Conservation (phyloP, 2,113 vertebrate genomes). For the Scophthalmus maximus region DNA sequence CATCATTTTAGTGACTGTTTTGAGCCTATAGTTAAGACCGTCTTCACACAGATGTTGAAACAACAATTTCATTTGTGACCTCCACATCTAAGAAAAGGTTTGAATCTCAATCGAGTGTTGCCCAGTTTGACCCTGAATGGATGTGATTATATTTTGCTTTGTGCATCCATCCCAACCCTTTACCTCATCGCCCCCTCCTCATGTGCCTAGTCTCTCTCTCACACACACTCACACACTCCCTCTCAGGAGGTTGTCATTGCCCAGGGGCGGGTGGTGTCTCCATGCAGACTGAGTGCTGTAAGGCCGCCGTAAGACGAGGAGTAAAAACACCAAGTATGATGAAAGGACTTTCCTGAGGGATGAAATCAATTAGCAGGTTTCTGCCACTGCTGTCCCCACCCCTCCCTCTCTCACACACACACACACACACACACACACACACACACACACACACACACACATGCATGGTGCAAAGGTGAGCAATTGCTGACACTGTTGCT, state of each 20-base stretch:
- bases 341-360: conserved; percentile 79
- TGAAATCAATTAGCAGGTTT: conserved; percentile 82
- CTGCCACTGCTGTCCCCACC: not conserved
- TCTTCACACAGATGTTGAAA: not conserved
- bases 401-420: no score
- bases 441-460: conserved; percentile 13
- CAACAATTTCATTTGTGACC: not conserved
- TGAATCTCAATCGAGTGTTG: no score
- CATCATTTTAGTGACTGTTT: not conserved
- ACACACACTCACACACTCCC: not conserved
- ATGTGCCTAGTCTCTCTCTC: not conserved
- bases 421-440: conserved; percentile 15
- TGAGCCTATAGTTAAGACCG: not conserved
- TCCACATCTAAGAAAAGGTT: not conserved
- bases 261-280: conserved; percentile 41
- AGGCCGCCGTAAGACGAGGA: conserved; percentile 71
- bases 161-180: not conserved
- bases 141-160: no score
- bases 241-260: conserved; percentile 46
- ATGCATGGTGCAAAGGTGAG: conserved; percentile 72
- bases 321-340: conserved; percentile 84
- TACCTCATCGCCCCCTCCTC: not conserved
- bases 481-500: conserved; percentile 59
- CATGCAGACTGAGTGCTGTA: conserved; percentile 58
- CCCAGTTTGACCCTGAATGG: no score